Evolutionary conservation across 2,113 vertebrate species (phyloP).

Genomic region (Nibea albiflora): DNA sequence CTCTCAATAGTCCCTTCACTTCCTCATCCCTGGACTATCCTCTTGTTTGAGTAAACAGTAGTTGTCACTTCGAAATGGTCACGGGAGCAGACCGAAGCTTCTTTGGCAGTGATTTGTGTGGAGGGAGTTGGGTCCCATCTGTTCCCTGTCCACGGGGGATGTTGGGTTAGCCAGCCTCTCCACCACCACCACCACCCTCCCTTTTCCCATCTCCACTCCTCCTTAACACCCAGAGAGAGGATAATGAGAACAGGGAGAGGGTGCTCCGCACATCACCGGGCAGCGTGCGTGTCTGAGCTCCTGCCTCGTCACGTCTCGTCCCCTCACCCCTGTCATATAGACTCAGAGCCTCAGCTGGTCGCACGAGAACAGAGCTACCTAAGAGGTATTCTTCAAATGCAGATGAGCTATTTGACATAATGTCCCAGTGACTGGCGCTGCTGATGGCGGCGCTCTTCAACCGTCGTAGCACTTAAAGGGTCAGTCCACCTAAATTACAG

Average conservation of each 20-base stretch:
- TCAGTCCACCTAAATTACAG: background rate
- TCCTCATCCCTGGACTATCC: conserved; percentile 37
- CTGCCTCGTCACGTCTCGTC: conserved; percentile 40
- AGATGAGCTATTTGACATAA: conserved; percentile 28
- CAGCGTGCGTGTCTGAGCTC: conserved; percentile 49
- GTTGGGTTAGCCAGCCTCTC: conserved; percentile 59
- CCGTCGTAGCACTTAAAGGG: background rate
- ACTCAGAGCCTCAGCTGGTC: conserved; percentile 53
- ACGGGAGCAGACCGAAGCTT: conserved; percentile 51
- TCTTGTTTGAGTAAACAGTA: conserved; percentile 58
- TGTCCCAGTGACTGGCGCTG: background rate
- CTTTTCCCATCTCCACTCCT: conserved; percentile 45
- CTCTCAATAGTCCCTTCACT: conserved; percentile 16
- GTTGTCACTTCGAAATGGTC: conserved; percentile 58
- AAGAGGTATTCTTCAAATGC: conserved; percentile 42
- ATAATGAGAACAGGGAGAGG: conserved; percentile 73
- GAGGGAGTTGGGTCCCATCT: conserved; percentile 75
- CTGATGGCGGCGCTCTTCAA: background rate
- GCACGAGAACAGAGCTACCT: conserved; percentile 19
- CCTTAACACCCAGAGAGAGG: conserved; percentile 75
- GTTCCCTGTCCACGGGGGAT: conserved; percentile 69
- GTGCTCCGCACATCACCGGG: conserved; percentile 56
- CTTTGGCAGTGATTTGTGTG: conserved; percentile 74
- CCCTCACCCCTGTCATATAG: conserved; percentile 32
- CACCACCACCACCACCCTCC: conserved; percentile 27